phyloP scores from a whole-genome alignment of 2,888 invertebrate species.

The Ecliptopera silaceata region DNA sequence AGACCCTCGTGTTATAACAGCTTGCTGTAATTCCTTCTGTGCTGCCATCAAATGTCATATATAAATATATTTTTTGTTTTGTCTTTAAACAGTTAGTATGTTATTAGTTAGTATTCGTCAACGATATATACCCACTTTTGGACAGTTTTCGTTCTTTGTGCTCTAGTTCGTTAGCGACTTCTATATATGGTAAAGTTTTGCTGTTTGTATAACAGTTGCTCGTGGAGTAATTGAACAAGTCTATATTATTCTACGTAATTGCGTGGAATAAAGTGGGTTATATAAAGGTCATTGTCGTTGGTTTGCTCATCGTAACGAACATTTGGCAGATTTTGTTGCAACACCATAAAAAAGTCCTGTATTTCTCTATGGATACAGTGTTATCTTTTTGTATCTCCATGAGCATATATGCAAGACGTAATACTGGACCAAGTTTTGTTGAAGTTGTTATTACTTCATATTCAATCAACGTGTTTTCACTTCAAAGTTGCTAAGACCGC shows the following conservation, averaged over 20 bases:
- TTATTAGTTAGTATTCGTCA: no score
- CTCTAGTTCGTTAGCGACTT: not conserved
- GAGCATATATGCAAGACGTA: conserved; percentile 9
- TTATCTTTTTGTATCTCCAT: conserved; percentile 11
- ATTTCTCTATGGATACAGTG: no score
- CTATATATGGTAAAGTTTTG: conserved; percentile 5
- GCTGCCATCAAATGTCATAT: no score
- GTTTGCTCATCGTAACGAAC: not conserved
- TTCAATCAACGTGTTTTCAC: conserved; percentile 44
- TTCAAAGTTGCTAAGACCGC: conserved; percentile 22
- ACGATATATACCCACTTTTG: no score
- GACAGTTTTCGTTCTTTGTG: no score
- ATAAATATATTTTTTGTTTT: no score
- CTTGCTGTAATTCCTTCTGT: no score
- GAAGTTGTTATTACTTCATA: conserved; percentile 37
- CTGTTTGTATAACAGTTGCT: conserved; percentile 15
- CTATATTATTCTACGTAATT: conserved; percentile 1
- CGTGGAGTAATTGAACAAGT: conserved; percentile 13
- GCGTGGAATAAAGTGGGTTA: no score
- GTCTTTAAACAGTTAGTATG: no score
- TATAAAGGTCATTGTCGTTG: not conserved
- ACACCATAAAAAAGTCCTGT: no score
- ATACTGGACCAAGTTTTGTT: conserved; percentile 21
- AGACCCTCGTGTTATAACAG: not conserved
- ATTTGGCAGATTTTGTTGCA: no score